phyloP scores from a whole-genome alignment of 2,888 invertebrate species.

The Clanis bilineata region DNA sequence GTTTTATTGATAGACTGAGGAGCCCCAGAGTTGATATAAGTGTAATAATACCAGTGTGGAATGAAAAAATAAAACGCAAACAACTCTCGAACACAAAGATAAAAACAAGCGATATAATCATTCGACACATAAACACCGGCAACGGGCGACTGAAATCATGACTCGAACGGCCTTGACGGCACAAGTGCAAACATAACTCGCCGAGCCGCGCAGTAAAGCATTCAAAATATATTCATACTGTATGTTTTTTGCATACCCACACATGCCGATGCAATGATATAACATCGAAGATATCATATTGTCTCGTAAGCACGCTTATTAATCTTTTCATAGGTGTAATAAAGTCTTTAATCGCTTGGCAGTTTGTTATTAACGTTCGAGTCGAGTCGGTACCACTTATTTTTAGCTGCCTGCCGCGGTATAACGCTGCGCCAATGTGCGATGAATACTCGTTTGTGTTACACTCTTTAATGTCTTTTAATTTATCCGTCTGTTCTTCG shows the following conservation, averaged over 20 bases:
- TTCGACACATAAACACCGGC: constrained; percentile 1
- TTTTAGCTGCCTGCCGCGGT: constrained; percentile 10
- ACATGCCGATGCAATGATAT: constrained; percentile 29
- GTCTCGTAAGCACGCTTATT: neutral
- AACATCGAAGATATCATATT: constrained; percentile 18
- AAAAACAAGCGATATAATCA: constrained; percentile 6
- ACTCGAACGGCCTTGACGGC: constrained; percentile 15
- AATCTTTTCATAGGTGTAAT: neutral
- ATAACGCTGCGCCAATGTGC: constrained; percentile 5
- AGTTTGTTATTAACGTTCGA: neutral
- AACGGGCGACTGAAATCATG: neutral
- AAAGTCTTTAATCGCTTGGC: constrained; percentile 16
- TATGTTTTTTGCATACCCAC: constrained; percentile 20
- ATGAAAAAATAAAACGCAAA: neutral
- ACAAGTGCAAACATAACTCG: constrained; percentile 19
- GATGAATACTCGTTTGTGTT: neutral
- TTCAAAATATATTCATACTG: constrained; percentile 22
- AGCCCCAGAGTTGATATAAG: too few relatives aligned
- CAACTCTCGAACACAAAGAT: neutral
- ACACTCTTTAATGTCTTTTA: neutral
- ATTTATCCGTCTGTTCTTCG: neutral
- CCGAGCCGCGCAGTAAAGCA: neutral
- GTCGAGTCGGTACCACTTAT: constrained; percentile 9
- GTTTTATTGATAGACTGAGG: too few relatives aligned
- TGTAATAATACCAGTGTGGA: neutral